Evolutionary conservation across 2,888 invertebrate genomes (phyloP).

Genomic region (Malacosoma neustria): DNA sequence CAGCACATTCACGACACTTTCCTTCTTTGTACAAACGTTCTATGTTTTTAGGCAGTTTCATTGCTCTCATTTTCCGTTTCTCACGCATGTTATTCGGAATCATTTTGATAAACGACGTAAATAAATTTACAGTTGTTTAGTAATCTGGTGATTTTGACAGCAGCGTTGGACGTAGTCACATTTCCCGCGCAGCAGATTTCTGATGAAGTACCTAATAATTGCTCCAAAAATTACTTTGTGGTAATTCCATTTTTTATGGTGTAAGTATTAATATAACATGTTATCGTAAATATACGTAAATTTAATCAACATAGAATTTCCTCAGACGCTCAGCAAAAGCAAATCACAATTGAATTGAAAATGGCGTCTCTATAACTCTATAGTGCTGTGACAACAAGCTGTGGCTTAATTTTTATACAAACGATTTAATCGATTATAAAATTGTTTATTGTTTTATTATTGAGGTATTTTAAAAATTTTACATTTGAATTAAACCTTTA

Average conservation of each 20-base stretch:
- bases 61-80: conserved; percentile 33
- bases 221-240: conserved; percentile 5
- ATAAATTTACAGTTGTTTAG: conserved; percentile 15
- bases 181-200: conserved; percentile 65
- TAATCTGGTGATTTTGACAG: conserved; percentile 23
- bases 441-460: too few species aligned
- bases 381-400: conserved; percentile 19
- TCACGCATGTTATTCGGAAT: conserved; percentile 51
- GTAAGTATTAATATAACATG: too few species aligned
- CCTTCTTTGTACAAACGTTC: conserved; percentile 55
- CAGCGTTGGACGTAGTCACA: conserved; percentile 41
- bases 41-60: conserved; percentile 48
- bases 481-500: too few species aligned
- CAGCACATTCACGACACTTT: conserved; percentile 62
- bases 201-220: conserved; percentile 13
- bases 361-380: conserved; percentile 59
- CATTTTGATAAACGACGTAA: conserved; percentile 21
- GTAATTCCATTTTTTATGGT: too few species aligned
- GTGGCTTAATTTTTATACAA: too few species aligned
- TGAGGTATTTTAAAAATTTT: too few species aligned
- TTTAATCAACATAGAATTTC: too few species aligned
- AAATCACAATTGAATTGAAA: conserved; percentile 36
- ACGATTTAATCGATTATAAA: too few species aligned
- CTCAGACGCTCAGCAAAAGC: conserved; percentile 22
- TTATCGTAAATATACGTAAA: too few species aligned